These are phyloP conservation scores for Dolichomitus sp. DNA, from an alignment of 2,888 invertebrate species.

Conservation along the genomic window DNA sequence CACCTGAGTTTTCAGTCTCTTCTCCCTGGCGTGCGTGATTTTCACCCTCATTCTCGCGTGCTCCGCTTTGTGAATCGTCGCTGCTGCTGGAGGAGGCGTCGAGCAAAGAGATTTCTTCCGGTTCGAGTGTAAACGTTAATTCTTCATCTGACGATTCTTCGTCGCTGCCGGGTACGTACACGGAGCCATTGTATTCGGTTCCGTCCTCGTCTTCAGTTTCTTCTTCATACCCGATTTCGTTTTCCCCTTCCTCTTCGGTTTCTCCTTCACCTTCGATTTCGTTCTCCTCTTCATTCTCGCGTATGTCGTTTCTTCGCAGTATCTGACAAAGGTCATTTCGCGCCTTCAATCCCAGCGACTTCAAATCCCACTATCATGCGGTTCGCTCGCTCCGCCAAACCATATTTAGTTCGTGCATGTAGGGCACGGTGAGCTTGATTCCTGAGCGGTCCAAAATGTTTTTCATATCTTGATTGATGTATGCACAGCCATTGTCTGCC, in stretches of 20 bases:
- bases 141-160: not conserved
- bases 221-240: slow-evolving; percentile 3
- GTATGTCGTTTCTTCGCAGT: not conserved
- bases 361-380: slow-evolving; percentile 37
- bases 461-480: slow-evolving; percentile 1
- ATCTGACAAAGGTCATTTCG: slow-evolving; percentile 49
- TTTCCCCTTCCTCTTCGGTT: too few relatives aligned
- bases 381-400: slow-evolving; percentile 65
- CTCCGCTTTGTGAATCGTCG: not conserved
- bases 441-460: slow-evolving; percentile 34
- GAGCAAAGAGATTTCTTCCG: not conserved
- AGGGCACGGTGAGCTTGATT: slow-evolving; percentile 54
- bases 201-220: not conserved
- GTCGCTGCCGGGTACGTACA: not conserved
- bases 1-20: not conserved
- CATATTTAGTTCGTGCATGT: slow-evolving; percentile 66
- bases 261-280: too few relatives aligned
- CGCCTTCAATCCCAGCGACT: too few relatives aligned
- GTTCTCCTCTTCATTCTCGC: slow-evolving; percentile 35
- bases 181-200: not conserved
- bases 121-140: not conserved
- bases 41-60: not conserved
- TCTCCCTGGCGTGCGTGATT: not conserved
- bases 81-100: not conserved
- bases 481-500: slow-evolving; percentile 22